Evolutionary conservation across 2,113 vertebrate genomes (phyloP), one percentile per base, ranked within the genome.

Genomic region (Leptodactylus fuscus): DNA sequence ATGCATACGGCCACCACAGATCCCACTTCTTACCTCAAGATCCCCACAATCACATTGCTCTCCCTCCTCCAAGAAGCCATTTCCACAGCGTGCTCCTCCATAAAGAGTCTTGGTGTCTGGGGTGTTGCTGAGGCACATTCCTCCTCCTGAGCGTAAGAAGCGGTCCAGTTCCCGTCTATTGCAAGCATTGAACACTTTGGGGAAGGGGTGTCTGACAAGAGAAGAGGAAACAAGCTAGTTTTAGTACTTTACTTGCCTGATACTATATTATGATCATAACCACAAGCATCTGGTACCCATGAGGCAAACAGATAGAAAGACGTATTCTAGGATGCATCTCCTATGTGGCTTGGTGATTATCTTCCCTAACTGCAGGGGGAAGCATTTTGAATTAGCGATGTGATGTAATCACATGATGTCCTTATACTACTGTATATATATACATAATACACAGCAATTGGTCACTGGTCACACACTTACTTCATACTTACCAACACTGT

Each of bases 41-140:
- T 97, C 96, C 60, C 98, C 98, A 86, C 98, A 99, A 92, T 99
- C 98, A 90, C 98, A 99, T 62, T 99, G 95, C 88, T 99, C 98
- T 1, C 97, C 98, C 0, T 98, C 96, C 91, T 99, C 98, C 91
- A 99, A 91, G 93, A 98, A 99, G 18, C 98, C 98, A 2, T 99
- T 99, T 70, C 98, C 97, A 60, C 98, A 99, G 81, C 95, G 95
- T 85, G 91, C 95, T 46, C 98, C 98, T 81, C 97, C 97, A 27
- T 97, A 97, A 89, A 99, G 93, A 0, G 88, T 92, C 86, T 90
- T 95, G 70, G 96, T 97, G 90, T 99, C 96, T 0, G 98, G 98
- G 91, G 96, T 92, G 53, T 99, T 99, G 87, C 95, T 97, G 71
- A 99, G 96, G 88, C 98, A 99, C 94, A 98, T 99, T 12, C 98